Evolutionary conservation across 2,797 vertebrate genomes (phyloP).

Genomic region (Natrix natrix): DNA sequence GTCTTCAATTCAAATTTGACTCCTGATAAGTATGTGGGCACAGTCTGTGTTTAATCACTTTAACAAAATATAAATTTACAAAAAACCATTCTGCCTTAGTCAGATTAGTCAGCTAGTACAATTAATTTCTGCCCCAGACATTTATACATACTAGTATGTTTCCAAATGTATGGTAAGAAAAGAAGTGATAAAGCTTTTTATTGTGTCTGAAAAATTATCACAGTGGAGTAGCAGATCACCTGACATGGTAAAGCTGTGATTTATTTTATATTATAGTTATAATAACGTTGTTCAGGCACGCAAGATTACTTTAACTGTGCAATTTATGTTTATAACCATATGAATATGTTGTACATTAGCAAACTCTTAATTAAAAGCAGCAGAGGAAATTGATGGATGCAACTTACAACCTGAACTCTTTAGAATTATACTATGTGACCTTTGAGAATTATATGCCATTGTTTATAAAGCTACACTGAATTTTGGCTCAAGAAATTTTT

Average conservation of each 20-base stretch:
- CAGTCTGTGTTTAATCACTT: neutral
- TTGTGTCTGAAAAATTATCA: neutral
- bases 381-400: neutral
- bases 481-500: neutral
- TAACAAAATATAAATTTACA: neutral
- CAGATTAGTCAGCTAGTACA: neutral
- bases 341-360: conserved; percentile 6
- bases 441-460: neutral
- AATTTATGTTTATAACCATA: conserved; percentile 2
- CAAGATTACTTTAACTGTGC: neutral
- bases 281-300: neutral
- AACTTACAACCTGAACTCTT: neutral
- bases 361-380: conserved; percentile 21
- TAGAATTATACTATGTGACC: neutral
- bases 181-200: neutral
- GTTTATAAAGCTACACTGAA: neutral
- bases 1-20: neutral
- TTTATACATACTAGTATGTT: neutral
- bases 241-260: neutral
- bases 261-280: neutral
- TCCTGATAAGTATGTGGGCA: neutral
- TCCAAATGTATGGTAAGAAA: neutral
- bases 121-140: neutral
- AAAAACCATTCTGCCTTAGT: neutral
- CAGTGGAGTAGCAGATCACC: neutral